Evolutionary conservation across 2,888 invertebrate species (phyloP), one percentile per base, ranked within the genome.

Genomic region (Arctia plantaginis): DNA sequence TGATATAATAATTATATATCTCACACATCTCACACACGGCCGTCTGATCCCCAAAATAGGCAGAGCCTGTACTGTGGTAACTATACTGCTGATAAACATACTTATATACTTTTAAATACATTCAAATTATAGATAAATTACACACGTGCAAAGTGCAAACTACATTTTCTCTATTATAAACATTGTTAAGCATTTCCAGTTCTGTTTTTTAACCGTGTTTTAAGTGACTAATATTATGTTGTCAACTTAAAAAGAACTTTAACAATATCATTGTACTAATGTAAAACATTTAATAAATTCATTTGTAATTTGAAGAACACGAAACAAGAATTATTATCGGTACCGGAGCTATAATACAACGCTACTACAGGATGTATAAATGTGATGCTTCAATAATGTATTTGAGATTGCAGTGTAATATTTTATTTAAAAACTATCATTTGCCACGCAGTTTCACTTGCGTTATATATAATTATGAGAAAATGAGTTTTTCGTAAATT

Each of bases 361-460:
- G n/a, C n/a, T 8, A 51, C 51, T 0, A n/a, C 51, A 55, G 51
- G 51, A 51, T 59, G 68, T 23, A 35, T 44, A 62, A 68, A 64
- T 27, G 68, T 47, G 64, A 73, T 73, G 8, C 4, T 39, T 39
- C n/a, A 27, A 65, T 51, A 27, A 64, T 35, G 27, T 67, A 35
- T 65, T 35, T 15, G 30, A 33, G 20, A 15, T 33, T 64, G 33
- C 64, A 55, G 13, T 10, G 1, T n/a, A 55, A n/a, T 55, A 12
- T n/a, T 55, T 47, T 23, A 23, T 55, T 55, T 55, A 55, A 55
- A n/a, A 59, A 15, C n/a, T 13, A 59, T 8, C 20, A 47, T 20
- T n/a, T 18, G 20, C 20, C 0, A 0, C 47, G 47, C 20, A 23
- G 51, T 51, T 7, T 51, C 20, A 51, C 8, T 2, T 51, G 51